These are phyloP conservation scores for Monochamus alternatus DNA, from an alignment of 2,888 invertebrate species.

Conservation along the genomic window DNA sequence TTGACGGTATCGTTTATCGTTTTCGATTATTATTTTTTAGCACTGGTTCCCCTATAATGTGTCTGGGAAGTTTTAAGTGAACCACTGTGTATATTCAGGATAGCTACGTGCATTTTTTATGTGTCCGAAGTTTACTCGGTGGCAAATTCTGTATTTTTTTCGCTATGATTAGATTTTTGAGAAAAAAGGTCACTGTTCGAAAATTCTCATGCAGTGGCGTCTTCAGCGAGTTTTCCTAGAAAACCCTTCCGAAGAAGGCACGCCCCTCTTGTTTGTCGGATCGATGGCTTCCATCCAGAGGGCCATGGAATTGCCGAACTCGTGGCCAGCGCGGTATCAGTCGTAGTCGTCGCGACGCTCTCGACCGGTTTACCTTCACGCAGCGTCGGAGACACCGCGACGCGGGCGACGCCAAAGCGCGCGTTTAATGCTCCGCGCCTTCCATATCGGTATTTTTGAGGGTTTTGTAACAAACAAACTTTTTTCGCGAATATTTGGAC, in stretches of 20 bases:
- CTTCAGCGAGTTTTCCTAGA: background rate
- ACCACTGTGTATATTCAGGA: too few species aligned
- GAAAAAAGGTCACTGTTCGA: too few species aligned
- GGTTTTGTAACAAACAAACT: background rate
- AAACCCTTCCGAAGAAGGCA: slow-evolving; percentile 34
- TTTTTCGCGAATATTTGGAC: background rate
- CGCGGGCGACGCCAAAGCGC: slow-evolving; percentile 21
- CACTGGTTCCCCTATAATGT: too few species aligned
- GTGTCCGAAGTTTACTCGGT: too few species aligned
- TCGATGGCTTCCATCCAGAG: slow-evolving; percentile 53
- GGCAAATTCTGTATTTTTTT: too few species aligned
- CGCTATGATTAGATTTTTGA: too few species aligned
- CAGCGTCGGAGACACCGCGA: slow-evolving; percentile 17
- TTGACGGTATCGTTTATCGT: too few species aligned
- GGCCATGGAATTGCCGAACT: slow-evolving; percentile 53
- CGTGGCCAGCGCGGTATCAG: slow-evolving; percentile 48
- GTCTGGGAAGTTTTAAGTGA: too few species aligned
- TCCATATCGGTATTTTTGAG: background rate
- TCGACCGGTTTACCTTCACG: slow-evolving; percentile 31
- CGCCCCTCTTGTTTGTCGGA: slow-evolving; percentile 48
- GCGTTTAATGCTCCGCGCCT: background rate
- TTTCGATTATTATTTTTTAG: too few species aligned
- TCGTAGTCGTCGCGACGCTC: slow-evolving; percentile 55
- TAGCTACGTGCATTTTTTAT: too few species aligned
- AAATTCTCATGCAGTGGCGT: background rate